phyloP scores from a whole-genome alignment of 2,113 vertebrate species.

The Calonectris borealis region DNA sequence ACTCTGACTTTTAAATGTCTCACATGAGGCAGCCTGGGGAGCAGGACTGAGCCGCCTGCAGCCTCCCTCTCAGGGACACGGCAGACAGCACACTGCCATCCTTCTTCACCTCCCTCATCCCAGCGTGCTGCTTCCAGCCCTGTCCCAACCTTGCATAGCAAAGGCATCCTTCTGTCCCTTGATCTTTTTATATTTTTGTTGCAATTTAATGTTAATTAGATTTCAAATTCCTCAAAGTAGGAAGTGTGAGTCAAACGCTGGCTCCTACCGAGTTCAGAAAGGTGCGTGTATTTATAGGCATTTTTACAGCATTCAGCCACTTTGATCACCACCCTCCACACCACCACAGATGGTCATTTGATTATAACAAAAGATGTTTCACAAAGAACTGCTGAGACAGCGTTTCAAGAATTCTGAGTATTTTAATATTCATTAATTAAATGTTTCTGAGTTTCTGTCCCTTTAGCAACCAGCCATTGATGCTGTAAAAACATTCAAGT shows the following conservation, averaged over 20 bases:
- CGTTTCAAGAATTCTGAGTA: not conserved
- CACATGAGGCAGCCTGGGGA: not conserved
- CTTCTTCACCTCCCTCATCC: not conserved
- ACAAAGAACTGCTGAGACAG: not conserved
- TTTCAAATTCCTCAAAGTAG: not conserved
- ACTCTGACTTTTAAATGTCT: rapidly evolving
- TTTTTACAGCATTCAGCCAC: not conserved
- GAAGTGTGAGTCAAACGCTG: not conserved
- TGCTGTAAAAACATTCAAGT: not conserved
- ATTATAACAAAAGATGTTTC: not conserved
- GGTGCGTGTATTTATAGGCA: not conserved
- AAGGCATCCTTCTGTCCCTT: not conserved
- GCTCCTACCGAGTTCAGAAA: not conserved
- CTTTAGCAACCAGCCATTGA: not conserved
- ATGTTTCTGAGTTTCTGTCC: not conserved
- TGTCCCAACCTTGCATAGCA: not conserved
- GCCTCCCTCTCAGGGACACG: not conserved
- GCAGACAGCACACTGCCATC: not conserved
- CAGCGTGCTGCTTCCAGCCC: not conserved
- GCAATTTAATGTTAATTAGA: not conserved
- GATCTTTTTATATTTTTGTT: not conserved
- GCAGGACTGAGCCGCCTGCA: not conserved
- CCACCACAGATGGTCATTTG: not conserved
- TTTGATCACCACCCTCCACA: not conserved
- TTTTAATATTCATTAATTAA: not conserved